Base-by-base conservation (phyloP, 2,797 vertebrate species). In the Pyrrhura leucotis region DNA sequence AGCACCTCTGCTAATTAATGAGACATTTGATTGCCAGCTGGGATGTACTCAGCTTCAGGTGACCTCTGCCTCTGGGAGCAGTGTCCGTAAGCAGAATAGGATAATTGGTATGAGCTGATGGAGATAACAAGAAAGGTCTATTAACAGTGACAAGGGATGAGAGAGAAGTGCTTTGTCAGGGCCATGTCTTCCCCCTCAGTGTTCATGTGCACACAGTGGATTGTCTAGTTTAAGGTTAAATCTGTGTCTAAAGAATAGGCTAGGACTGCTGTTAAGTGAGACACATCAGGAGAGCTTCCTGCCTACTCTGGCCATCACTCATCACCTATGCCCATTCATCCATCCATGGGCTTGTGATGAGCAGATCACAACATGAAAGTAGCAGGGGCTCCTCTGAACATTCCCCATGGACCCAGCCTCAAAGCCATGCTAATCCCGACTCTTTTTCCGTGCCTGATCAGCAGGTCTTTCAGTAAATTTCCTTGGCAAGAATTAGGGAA, bases 11-110 rank as follows among this genome's bases (percentile, higher is more conserved):
- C 40, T 50, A 45, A 88, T 77, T 53, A 75, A 80, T 28, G 79
- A 88, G 59, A 37, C 26, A 1, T 71, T 59, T 51, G 75, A 17
- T 20, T 74, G 81, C 67, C 68, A 51, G 44, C 78, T 85, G 85
- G 89, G 79, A 45, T 59, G 45, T 29, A 39, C 66, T 56, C 0
- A 1, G 6, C 44, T 85, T 29, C 56, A n/a, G 63, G 5, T 82
- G 89, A 80, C 87, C 85, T 89, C 91, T 88, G 91, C 40, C 39
- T 47, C 72, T 61, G 76, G 89, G 88, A 93, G 45, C 61, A 50
- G 82, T 42, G 89, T 79, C 95, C 92, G 59, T 10, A 75, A 77
- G 35, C 50, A 63, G 72, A 72, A 39, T 3, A 44, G 82, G 63
- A 75, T 45, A 73, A 25, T 9, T 66, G 50, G 25, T 44, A 39